Percentiles rank a stretch among this genome's conserved stretches.
phyloP scores from a whole-genome alignment of 2,797 vertebrate genomes.

The Characodon lateralis region DNA sequence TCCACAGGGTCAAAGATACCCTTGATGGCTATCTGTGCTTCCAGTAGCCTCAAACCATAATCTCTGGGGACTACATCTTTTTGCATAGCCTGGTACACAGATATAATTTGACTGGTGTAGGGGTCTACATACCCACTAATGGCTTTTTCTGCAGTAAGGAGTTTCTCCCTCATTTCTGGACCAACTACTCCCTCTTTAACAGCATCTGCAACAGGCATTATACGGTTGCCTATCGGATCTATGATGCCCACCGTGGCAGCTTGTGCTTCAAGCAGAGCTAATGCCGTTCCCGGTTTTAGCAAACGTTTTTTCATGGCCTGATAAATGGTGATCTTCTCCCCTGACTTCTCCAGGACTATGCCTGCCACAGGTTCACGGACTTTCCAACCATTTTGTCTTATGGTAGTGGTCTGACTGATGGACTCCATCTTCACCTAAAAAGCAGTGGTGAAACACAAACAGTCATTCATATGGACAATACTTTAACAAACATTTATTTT shows the following conservation, averaged over 20 bases:
- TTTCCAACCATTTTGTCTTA: slow-evolving; percentile 56
- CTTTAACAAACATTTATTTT: neutral
- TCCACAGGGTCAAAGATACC: slow-evolving; percentile 89
- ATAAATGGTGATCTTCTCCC: slow-evolving; percentile 89
- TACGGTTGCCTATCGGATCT: slow-evolving; percentile 87
- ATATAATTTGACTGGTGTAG: slow-evolving; percentile 87
- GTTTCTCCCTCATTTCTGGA: slow-evolving; percentile 90
- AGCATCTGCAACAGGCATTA: slow-evolving; percentile 86
- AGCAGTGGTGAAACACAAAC: slow-evolving; percentile 38
- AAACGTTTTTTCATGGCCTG: slow-evolving; percentile 92
- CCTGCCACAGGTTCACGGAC: slow-evolving; percentile 87
- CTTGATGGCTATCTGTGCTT: slow-evolving; percentile 88
- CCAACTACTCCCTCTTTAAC: slow-evolving; percentile 89
- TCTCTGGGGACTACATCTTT: slow-evolving; percentile 91
- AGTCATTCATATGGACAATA: neutral
- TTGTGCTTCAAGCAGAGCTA: slow-evolving; percentile 92
- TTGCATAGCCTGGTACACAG: slow-evolving; percentile 96
- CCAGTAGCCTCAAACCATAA: slow-evolving; percentile 88
- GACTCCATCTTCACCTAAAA: slow-evolving; percentile 59
- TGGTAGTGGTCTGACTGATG: slow-evolving; percentile 4
- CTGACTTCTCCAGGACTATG: slow-evolving; percentile 86
- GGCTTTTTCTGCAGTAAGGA: slow-evolving; percentile 87
- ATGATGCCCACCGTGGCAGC: slow-evolving; percentile 90
- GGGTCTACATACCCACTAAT: slow-evolving; percentile 88
- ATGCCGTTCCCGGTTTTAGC: slow-evolving; percentile 87